Evolutionary conservation across 2,797 vertebrate species (phyloP), one percentile per base, ranked within the genome.

Genomic region (Loris lydekkerianus): DNA sequence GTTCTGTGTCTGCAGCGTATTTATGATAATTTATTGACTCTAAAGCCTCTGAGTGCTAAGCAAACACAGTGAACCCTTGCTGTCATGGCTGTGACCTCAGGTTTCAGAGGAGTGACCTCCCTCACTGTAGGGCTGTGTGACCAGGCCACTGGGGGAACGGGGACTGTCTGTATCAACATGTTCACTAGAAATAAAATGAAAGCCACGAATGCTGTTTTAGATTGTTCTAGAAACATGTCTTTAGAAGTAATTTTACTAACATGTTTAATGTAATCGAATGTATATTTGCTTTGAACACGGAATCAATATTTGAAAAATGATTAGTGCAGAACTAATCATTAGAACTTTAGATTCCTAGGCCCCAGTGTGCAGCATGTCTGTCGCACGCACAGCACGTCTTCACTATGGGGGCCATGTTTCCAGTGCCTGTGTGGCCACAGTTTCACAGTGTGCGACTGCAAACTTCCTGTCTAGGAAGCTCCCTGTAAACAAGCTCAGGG

Each of bases 401-500:
- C 10, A 1, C 46, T 6, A 0, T 0, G 2, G 0, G 21, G n/a
- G 58, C 77, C 63, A 0, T 1, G 0, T 27, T 13, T 4, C 20
- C 15, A 25, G 2, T 1, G 46, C 31, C 7, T 7, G 0, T 14
- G 34, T 1, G 7, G 40, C 56, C 65, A 0, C 4, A 0, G 0
- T 2, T 0, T 4, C 13, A 34, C 4, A 4, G 17, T 5, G 0
- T 4, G 1, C 37, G 46, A 17, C 27, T 34, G 1, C 17, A 7
- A 43, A 21, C 84, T 20, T 31, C 75, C 37, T 13, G 18, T 53
- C 80, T 18, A 0, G 7, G 56, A 5, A 5, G 34, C 0, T 0
- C 40, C 21, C 0, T 5, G 0, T 9, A 15, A 5, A 40, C 53
- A 0, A 0, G 21, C 70, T 95, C 70, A 94, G 72, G 86, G 10